These are phyloP conservation scores for Nipponacmea schrenckii DNA, from an alignment of 2,888 invertebrate genomes.

Conservation along the genomic window DNA sequence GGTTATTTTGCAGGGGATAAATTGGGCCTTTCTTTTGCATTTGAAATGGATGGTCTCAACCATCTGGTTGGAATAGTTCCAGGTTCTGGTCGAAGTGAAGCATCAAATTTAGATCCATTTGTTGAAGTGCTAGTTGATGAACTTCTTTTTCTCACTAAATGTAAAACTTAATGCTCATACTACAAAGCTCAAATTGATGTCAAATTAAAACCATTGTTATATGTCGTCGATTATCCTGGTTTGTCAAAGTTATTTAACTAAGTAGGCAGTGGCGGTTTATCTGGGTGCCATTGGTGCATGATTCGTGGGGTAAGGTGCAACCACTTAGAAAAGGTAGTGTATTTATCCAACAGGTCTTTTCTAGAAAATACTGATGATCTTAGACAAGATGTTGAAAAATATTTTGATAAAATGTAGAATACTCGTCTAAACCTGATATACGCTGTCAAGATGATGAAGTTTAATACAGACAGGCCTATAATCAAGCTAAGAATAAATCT, in stretches of 20 bases:
- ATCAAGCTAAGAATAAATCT: neutral
- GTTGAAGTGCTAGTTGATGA: constrained; percentile 19
- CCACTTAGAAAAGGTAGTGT: neutral
- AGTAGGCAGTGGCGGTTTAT: neutral
- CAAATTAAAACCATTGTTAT: neutral
- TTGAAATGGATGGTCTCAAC: constrained; percentile 18
- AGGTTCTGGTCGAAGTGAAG: constrained; percentile 3
- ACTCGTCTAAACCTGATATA: neutral
- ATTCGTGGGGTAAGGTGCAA: neutral
- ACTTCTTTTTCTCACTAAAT: constrained; percentile 2
- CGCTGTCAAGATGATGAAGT: neutral
- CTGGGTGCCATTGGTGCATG: neutral
- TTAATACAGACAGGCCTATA: neutral
- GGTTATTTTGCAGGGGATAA: constrained; percentile 17
- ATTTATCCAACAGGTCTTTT: neutral
- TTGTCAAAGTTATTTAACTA: neutral
- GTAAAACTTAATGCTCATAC: constrained; percentile 6
- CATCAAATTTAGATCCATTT: constrained; percentile 19
- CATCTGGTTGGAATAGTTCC: constrained; percentile 17
- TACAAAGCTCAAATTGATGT: neutral
- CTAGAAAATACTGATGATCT: neutral
- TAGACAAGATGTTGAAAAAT: neutral
- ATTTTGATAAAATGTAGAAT: neutral
- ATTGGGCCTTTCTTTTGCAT: constrained; percentile 17
- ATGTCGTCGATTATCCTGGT: neutral